Percentiles rank a stretch among this genome's conserved stretches.
Evolutionary conservation across 2,113 vertebrate species (phyloP).

Genomic region (Odocoileus virginianus): DNA sequence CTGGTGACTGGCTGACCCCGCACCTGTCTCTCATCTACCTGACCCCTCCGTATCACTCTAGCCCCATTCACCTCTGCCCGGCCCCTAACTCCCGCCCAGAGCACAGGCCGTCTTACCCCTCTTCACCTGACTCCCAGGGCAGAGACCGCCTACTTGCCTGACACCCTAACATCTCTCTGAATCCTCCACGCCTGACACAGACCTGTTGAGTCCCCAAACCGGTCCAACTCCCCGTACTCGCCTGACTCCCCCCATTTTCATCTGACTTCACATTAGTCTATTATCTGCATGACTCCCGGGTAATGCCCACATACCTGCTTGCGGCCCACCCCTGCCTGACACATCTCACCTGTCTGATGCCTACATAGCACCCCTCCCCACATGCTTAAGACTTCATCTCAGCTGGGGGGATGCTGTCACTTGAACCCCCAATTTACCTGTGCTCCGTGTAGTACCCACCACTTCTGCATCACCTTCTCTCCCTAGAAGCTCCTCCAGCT

Average conservation of each 20-base stretch:
- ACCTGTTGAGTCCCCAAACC: not conserved
- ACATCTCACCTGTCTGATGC: not conserved
- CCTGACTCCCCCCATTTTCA: not conserved
- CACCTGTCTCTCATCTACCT: not conserved
- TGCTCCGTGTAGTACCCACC: not conserved
- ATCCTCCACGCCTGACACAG: not conserved
- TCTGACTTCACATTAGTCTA: not conserved
- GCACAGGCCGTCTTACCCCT: not conserved
- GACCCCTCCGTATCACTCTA: not conserved
- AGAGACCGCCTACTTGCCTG: not conserved
- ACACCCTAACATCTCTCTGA: not conserved
- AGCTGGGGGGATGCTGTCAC: not conserved
- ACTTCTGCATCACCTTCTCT: not conserved
- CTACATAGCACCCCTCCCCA: not conserved
- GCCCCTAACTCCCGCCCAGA: not conserved
- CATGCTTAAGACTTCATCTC: not conserved
- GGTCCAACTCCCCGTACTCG: not conserved
- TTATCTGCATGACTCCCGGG: not conserved
- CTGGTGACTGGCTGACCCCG: not conserved
- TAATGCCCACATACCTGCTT: not conserved
- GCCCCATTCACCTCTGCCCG: not conserved
- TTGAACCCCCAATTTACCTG: not conserved
- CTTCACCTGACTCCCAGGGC: not conserved
- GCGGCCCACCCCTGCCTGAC: not conserved
- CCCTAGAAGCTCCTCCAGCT: constrained; percentile 85